Evolutionary conservation across 1,140 invertebrate genomes (phyloP), one percentile per base, ranked within the genome.

Genomic region (Cotesia typhae): DNA sequence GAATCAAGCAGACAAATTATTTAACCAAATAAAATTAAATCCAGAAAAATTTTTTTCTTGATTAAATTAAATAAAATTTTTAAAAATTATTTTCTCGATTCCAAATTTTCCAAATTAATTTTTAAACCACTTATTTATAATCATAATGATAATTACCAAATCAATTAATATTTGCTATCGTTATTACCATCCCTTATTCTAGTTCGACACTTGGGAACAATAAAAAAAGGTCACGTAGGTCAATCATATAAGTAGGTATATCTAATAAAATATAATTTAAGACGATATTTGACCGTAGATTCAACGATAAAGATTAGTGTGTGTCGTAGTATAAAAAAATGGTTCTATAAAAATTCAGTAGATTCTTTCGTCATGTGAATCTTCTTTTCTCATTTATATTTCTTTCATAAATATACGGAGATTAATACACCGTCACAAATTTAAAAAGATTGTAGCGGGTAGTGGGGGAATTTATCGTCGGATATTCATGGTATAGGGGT

Each of bases 371-470:
- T 37, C 60, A 35, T 35, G 6, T 61, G 41, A 47, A 47, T 47
- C 41, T 47, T n/a, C 17, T 14, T 41, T 12, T 36, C 64, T 41
- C 41, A 38, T 10, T 14, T 36, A 41, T 66, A 14, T 47, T 41
- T 41, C 53, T 67, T 55, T 67, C 77, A 80, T 79, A 85, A 82
- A 84, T 83, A 83, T 74, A 69, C 59, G 72, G 80, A 81, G 81
- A 85, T 85, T 85, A 84, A 85, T 85, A 82, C 79, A 74, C 78
- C 74, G 71, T 76, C 79, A 80, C 80, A 83, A 84, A 85, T 83
- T 82, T 79, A 74, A 78, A 82, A 78, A 75, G 73, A 74, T 75
- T 72, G 67, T 75, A 80, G 77, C 10, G 41, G 5, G 5, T 75
- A 80, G 77, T 47, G 41, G 41, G 41, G 41, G 6, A 47, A 1